Percentiles rank a stretch among this genome's conserved stretches.
Evolutionary conservation across 2,888 invertebrate species (phyloP).

Genomic region (Emmelina monodactyla): DNA sequence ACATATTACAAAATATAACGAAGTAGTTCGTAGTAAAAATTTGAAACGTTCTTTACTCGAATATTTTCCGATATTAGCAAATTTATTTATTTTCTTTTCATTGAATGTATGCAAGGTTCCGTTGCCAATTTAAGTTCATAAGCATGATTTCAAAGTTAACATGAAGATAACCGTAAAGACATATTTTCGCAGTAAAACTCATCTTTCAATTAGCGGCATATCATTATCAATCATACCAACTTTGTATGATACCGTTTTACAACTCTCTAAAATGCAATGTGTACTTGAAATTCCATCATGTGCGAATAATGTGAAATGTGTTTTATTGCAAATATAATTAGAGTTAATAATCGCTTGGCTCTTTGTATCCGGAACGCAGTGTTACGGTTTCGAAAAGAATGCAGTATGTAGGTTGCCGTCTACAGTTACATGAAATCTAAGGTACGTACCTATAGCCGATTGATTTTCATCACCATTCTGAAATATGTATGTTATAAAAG

Average conservation of each 20-base stretch:
- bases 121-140: no score
- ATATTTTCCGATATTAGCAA: no score
- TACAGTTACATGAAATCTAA: slow-evolving; percentile 53
- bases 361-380: slow-evolving; percentile 58
- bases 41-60: no score
- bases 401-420: slow-evolving; percentile 63
- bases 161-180: no score
- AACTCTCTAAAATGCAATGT: slow-evolving; percentile 53
- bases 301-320: slow-evolving; percentile 34
- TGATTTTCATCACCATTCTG: slow-evolving; percentile 47
- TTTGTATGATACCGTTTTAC: slow-evolving; percentile 35
- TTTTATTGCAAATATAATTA: slow-evolving; percentile 44
- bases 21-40: no score
- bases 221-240: slow-evolving; percentile 36
- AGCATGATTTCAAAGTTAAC: no score
- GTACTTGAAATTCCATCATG: slow-evolving; percentile 32
- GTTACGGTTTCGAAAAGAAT: slow-evolving; percentile 66
- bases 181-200: no score
- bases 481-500: no score
- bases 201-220: no score
- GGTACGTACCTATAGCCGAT: slow-evolving; percentile 40
- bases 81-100: no score
- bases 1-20: no score
- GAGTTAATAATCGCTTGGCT: slow-evolving; percentile 47
- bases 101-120: no score